Percentiles rank a stretch among this genome's conserved stretches.
These are phyloP conservation scores for Epicauta chinensis DNA, from an alignment of 1,140 invertebrate genomes.

Conservation along the genomic window DNA sequence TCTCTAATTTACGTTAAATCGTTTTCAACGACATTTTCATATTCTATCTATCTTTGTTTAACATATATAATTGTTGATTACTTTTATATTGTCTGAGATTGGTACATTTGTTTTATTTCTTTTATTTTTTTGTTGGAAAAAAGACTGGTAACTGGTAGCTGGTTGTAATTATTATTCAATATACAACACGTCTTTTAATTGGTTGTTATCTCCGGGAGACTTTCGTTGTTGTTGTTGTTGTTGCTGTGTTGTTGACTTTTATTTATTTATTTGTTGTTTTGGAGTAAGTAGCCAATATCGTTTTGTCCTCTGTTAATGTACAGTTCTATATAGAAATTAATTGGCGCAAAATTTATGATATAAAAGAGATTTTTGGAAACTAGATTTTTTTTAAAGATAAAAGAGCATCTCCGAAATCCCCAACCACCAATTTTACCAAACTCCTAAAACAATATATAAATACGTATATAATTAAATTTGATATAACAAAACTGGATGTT, in stretches of 20 bases:
- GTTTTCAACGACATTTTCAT: not conserved
- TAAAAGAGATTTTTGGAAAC: too few species aligned
- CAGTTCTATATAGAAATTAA: not conserved
- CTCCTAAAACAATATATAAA: too few species aligned
- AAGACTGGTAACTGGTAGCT: conserved; percentile 15
- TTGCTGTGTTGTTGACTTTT: conserved; percentile 9
- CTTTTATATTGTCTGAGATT: too few species aligned
- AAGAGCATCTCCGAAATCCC: too few species aligned
- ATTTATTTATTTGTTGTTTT: not conserved
- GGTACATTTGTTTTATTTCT: too few species aligned
- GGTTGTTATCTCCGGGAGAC: conserved; percentile 33
- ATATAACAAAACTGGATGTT: conserved; percentile 27
- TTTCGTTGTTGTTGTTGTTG: conserved; percentile 7
- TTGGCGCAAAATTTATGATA: too few species aligned
- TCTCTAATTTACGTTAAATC: conserved; percentile 24
- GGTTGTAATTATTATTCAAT: conserved; percentile 39
- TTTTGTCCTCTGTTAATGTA: not conserved
- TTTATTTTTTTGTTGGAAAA: too few species aligned
- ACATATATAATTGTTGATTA: too few species aligned
- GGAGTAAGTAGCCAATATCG: too few species aligned
- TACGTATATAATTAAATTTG: conserved; percentile 29
- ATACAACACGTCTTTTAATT: conserved; percentile 41
- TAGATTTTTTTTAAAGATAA: too few species aligned
- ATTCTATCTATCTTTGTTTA: not conserved
- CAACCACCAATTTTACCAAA: too few species aligned